These are phyloP conservation scores for Neoitamus cyanurus DNA, from an alignment of 2,888 invertebrate genomes.

Conservation along the genomic window DNA sequence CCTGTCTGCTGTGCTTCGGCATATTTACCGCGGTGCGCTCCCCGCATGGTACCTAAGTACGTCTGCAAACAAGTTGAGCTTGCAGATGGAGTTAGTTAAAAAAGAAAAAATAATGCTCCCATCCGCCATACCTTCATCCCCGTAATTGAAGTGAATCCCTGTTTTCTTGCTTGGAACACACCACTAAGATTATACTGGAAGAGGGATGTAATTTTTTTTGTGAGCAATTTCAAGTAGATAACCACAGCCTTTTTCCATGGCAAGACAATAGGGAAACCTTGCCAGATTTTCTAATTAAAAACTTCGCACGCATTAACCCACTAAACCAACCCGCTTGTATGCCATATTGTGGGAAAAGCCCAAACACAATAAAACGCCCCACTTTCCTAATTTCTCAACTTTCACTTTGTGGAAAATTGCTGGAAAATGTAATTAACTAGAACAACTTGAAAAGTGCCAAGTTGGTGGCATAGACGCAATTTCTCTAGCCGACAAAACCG, in stretches of 20 bases:
- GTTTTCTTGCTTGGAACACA: not conserved
- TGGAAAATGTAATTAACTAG: not conserved
- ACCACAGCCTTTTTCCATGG: not conserved
- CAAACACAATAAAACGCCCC: not conserved
- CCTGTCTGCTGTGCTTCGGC: not conserved
- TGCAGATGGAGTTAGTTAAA: conserved; percentile 1
- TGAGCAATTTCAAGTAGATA: not conserved
- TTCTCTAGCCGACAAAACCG: not conserved
- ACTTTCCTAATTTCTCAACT: not conserved
- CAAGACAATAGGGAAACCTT: not conserved
- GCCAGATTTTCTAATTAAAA: not conserved
- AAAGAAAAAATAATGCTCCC: not conserved
- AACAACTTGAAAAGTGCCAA: not conserved
- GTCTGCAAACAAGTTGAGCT: conserved; percentile 6
- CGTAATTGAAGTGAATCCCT: conserved; percentile 22
- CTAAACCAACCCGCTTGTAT: not conserved
- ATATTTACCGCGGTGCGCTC: not conserved
- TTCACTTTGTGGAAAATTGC: not conserved
- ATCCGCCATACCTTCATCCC: not conserved
- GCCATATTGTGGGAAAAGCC: not conserved
- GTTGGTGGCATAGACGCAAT: not conserved
- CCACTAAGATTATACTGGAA: not conserved
- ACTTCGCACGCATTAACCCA: not conserved
- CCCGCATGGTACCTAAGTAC: not conserved
- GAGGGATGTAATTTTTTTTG: not conserved